Evolutionary conservation across 2,113 vertebrate genomes (phyloP).

Genomic region (Centropus unirufus): DNA sequence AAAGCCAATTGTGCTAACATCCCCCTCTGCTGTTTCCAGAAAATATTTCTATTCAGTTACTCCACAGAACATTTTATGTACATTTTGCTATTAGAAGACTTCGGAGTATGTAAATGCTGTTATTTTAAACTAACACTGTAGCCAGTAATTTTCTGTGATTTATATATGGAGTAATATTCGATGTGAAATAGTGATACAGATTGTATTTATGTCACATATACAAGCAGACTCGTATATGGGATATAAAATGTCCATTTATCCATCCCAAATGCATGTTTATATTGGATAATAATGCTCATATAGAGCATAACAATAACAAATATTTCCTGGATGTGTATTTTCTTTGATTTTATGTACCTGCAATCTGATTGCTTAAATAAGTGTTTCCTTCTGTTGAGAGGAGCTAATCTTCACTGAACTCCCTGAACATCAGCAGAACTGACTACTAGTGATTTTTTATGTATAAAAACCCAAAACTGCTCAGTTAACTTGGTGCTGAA

Average conservation of each 20-base stretch:
- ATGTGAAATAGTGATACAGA: neutral
- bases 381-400: neutral
- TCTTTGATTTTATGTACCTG: neutral
- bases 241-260: neutral
- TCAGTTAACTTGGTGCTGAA: neutral
- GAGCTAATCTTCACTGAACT: neutral
- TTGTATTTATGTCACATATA: neutral
- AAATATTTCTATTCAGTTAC: conserved; percentile 58
- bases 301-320: neutral
- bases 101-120: neutral
- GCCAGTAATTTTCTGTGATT: neutral
- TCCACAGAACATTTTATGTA: conserved; percentile 40
- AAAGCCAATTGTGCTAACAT: conserved; percentile 53
- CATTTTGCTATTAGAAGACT: conserved; percentile 8
- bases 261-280: neutral
- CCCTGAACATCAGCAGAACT: neutral
- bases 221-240: neutral
- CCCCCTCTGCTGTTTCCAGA: conserved; percentile 59
- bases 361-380: neutral
- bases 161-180: neutral
- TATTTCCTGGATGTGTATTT: neutral
- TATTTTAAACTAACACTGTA: conserved; percentile 14
- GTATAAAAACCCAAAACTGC: neutral
- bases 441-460: neutral
- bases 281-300: neutral